Evolutionary conservation across 2,888 invertebrate species (phyloP), one percentile per base, ranked within the genome.

Genomic region (Coenonympha glycerion): DNA sequence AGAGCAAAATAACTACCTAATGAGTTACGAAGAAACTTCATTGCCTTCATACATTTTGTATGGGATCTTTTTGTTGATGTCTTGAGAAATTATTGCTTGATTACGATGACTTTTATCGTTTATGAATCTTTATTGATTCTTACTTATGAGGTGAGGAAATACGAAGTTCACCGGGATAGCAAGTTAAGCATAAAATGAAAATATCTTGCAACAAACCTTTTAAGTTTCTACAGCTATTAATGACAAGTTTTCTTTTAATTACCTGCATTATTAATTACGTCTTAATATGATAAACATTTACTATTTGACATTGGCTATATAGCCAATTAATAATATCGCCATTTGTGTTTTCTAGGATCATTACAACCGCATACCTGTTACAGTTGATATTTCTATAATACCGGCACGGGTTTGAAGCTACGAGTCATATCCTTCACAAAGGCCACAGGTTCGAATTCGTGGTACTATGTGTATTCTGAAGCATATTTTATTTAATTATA

Each of bases 301-400:
- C 50, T 56, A 52, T 59, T 50, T 56, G 59, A 55, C 57, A 59
- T 59, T 61, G 61, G 52, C 47, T 45, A 54, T 54, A 40, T 44
- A 40, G 39, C 42, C 44, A 54, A 54, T 51, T 54, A 51, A 47
- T n/a, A n/a, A 54, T 40, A 47, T 44, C 33, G 40, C 54, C 50
- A 50, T 53, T 44, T 47, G 16, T 50, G 41, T 37, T 49, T 33
- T 44, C 36, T 47, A 42, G 13, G 36, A 37, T 9, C 31, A 31
- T 30, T 31, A 47, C 22, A 18, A 30, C 40, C 34, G 41, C 48
- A 21, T 19, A 21, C n/a, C 36, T 40, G n/a, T 28, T 3, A n/a
- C 11, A 28, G 11, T 6, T 8, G 28, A 28, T 41, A 41, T 21
- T 13, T 31, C 21, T 42, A 9, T 21, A 19, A 31, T 21, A 42